A percentile compares a stretch with the other conserved stretches of the same genome.
phyloP scores from a whole-genome alignment of 2,797 vertebrate genomes.

The Dromococcyx pavoninus region DNA sequence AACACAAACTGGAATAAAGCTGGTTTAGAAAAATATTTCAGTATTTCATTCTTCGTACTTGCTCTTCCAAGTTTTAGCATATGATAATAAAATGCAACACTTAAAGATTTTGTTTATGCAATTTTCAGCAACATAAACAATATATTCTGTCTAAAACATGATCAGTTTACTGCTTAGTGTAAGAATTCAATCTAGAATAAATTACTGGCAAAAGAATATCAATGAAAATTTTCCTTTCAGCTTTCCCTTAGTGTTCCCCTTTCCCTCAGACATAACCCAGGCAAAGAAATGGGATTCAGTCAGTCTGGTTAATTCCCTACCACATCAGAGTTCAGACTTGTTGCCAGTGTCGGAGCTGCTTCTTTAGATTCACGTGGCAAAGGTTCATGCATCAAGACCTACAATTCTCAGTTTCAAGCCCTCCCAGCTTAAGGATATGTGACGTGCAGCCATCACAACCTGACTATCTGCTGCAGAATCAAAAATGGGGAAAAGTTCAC shows the following conservation, averaged over 20 bases:
- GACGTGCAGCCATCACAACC: background rate
- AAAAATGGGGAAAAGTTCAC: background rate
- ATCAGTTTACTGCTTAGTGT: background rate
- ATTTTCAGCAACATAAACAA: background rate
- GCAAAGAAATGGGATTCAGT: background rate
- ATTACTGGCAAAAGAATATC: background rate
- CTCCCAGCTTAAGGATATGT: background rate
- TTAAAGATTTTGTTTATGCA: background rate
- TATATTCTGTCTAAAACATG: background rate
- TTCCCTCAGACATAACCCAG: background rate
- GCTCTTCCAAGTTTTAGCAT: background rate
- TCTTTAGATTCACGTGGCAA: background rate
- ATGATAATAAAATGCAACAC: background rate
- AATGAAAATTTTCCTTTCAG: background rate
- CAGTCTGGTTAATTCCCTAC: background rate
- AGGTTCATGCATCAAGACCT: background rate
- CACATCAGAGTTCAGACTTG: background rate
- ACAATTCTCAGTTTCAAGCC: background rate
- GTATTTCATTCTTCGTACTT: background rate
- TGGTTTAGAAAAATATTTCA: background rate
- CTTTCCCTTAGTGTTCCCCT: background rate
- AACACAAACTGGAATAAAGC: background rate
- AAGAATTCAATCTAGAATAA: background rate
- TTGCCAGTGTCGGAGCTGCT: background rate
- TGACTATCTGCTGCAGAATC: background rate